Conservation (phyloP, 2,113 vertebrate genomes). For the Notothenia coriiceps region DNA sequence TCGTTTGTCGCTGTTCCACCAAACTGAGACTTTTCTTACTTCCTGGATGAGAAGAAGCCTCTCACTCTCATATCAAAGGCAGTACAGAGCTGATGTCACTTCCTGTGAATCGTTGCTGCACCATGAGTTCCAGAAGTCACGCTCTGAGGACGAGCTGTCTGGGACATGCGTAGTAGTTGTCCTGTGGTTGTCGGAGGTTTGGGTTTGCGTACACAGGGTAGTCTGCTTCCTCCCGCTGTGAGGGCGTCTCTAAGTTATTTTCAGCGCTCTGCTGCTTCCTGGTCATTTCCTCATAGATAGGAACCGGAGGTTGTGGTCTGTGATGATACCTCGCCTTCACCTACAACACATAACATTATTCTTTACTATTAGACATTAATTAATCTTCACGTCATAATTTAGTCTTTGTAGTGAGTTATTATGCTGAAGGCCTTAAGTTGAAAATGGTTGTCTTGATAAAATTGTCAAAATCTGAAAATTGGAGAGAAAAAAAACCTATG, state of each 20-base stretch:
- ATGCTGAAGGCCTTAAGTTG: background rate
- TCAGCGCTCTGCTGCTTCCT: slow-evolving; percentile 49
- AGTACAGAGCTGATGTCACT: background rate
- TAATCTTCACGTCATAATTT: no score
- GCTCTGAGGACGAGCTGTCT: slow-evolving; percentile 54
- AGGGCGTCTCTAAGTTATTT: slow-evolving; percentile 17
- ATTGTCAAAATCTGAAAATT: no score
- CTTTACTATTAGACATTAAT: no score
- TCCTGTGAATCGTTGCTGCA: background rate
- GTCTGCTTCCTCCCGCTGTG: slow-evolving; percentile 73
- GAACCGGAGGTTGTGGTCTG: slow-evolving; percentile 24
- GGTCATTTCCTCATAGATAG: slow-evolving; percentile 80
- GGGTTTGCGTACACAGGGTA: slow-evolving; percentile 69
- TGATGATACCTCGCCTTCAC: slow-evolving; percentile 15
- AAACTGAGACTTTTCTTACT: background rate
- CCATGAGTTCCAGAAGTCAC: background rate
- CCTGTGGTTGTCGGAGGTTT: slow-evolving; percentile 63
- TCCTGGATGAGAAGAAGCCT: background rate
- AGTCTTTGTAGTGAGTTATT: no score
- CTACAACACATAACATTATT: slow-evolving; percentile 43
- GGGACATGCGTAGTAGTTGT: slow-evolving; percentile 80
- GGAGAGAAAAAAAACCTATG: background rate
- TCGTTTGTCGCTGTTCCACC: background rate
- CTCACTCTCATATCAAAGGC: background rate
- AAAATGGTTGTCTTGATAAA: no score